Evolutionary conservation across 2,888 invertebrate genomes (phyloP), one percentile per base, ranked within the genome.

Genomic region (Diarsia brunnea): DNA sequence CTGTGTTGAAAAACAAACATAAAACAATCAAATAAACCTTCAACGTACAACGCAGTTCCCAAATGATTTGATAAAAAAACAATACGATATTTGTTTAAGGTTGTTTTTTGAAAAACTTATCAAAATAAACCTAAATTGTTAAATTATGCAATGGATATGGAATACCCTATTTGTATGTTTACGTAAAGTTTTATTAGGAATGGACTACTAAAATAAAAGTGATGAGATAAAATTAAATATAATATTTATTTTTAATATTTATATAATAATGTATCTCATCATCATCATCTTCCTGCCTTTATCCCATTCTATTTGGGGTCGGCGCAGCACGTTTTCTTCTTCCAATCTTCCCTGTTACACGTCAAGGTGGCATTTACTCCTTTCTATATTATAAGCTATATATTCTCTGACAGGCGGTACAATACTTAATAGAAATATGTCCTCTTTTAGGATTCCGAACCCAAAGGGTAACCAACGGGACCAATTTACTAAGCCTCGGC

Each of bases 111-210:
- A 31, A 38, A n/a, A 47, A 11, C 21, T 19, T 16, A 31, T n/a
- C 24, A 74, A 64, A 75, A 27, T n/a, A 75, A 43, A 16, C 47
- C 19, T 60, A 21, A 10, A 24, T 4, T 10, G 24, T 27, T 55
- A n/a, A 11, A 14, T 64, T 49, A 55, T 49, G 43, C 11, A 21
- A 49, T 53, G 11, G 31, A 12, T 7, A 21, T 38, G 8, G 27
- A 65, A 31, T 31, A 58, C 12, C 2, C 27, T 21, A 21, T 19
- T 4, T 63, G 3, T 12, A 5, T 43, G 63, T 55, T 69, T 45
- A 64, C n/a, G 49, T 45, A 24, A 11, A 45, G 45, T 49, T 55
- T 16, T 45, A 64, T 43, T n/a, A 49, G 14, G n/a, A 43, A 47
- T 27, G 24, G 21, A 38, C n/a, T 31, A 53, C 14, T 19, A 16